phyloP scores from a whole-genome alignment of 2,113 vertebrate species.

The Balaenoptera acutorostrata region DNA sequence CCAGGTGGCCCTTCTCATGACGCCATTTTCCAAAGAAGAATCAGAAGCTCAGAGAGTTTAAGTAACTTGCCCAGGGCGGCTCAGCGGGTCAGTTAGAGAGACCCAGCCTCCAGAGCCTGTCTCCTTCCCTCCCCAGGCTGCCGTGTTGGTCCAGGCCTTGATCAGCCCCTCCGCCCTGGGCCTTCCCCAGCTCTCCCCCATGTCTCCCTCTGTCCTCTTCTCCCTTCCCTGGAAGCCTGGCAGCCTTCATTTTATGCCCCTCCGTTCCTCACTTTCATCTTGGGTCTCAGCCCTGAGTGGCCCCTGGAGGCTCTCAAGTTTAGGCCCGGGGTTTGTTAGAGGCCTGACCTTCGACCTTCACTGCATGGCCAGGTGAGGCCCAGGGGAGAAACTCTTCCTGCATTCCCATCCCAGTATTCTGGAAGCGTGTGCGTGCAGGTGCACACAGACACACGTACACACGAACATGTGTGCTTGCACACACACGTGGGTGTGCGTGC shows the following conservation, averaged over 20 bases:
- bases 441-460: too few species aligned
- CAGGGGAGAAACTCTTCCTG: background rate
- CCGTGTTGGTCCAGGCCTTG: accelerated
- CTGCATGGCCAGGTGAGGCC: background rate
- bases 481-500: background rate
- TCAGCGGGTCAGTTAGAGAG: accelerated
- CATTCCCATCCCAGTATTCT: background rate
- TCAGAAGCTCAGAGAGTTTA: background rate
- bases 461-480: background rate
- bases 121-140: accelerated
- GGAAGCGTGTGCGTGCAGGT: background rate
- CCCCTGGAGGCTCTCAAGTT: background rate
- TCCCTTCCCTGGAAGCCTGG: background rate
- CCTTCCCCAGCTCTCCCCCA: accelerated
- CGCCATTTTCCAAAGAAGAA: background rate
- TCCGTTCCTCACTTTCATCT: background rate
- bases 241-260: background rate
- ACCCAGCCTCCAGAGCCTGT: accelerated
- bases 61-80: background rate
- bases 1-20: background rate
- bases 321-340: background rate
- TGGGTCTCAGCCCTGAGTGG: background rate
- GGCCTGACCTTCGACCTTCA: background rate
- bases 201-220: background rate
- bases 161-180: accelerated